These are phyloP conservation scores for Acrocephalus scirpaceus DNA, from an alignment of 2,797 vertebrate species.

Conservation along the genomic window DNA sequence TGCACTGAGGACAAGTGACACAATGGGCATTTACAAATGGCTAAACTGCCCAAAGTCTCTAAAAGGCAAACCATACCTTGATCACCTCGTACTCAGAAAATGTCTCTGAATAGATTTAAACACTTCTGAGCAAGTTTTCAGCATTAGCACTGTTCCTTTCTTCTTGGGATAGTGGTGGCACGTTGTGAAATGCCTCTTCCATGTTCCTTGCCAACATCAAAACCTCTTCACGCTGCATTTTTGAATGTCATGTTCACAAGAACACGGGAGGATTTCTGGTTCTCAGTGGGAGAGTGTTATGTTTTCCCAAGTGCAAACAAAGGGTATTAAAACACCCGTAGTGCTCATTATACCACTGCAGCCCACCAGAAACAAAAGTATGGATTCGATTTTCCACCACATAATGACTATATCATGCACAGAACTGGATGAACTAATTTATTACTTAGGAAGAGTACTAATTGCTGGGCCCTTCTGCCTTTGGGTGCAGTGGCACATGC, in stretches of 20 bases:
- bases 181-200: background rate
- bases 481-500: background rate
- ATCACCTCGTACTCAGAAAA: background rate
- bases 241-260: background rate
- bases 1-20: background rate
- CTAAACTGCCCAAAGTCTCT: background rate
- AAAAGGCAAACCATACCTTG: background rate
- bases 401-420: conserved; percentile 20
- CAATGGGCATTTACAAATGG: background rate
- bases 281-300: conserved; percentile 44
- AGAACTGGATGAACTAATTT: conserved; percentile 58
- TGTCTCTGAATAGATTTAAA: background rate
- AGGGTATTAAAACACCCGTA: background rate
- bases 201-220: background rate
- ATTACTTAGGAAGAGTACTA: conserved; percentile 56
- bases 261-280: conserved; percentile 43
- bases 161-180: background rate
- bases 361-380: conserved; percentile 18
- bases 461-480: conserved; percentile 60
- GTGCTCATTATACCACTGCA: background rate
- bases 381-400: conserved; percentile 35
- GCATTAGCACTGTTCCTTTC: background rate
- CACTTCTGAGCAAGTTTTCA: background rate
- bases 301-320: conserved; percentile 50
- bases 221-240: background rate